Evolutionary conservation across 2,113 vertebrate species (phyloP).

Genomic region (Accipiter virgatus): DNA sequence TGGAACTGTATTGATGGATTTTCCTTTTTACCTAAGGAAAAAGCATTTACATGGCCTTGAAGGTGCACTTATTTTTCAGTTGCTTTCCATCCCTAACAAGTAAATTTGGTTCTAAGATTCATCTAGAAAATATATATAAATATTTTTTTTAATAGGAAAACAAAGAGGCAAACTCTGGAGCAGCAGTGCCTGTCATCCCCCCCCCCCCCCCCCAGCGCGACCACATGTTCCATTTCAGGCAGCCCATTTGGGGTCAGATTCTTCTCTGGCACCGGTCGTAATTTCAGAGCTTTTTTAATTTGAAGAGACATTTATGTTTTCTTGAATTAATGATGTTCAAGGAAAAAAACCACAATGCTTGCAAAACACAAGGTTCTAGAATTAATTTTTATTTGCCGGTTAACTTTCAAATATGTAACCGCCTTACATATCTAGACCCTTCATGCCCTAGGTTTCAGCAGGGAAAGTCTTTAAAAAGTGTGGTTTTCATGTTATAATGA

Average conservation of each 20-base stretch:
- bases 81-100: neutral
- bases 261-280: neutral
- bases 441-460: neutral
- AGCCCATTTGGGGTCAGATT: slow-evolving; percentile 1
- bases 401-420: neutral
- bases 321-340: neutral
- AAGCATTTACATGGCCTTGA: neutral
- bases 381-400: neutral
- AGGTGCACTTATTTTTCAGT: neutral
- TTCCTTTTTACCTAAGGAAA: neutral
- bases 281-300: slow-evolving; percentile 27
- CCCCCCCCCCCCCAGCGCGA: rapidly evolving
- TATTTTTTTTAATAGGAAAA: neutral
- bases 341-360: neutral
- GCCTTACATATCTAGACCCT: neutral
- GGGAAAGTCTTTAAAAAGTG: neutral
- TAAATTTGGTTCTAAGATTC: neutral
- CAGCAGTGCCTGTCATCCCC: neutral
- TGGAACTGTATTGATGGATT: neutral
- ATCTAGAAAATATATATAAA: neutral
- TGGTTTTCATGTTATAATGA: neutral
- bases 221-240: neutral
- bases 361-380: neutral
- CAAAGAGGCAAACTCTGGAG: neutral
- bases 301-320: neutral